phyloP scores from a whole-genome alignment of 2,888 invertebrate species.

The Punctoribates punctum region DNA sequence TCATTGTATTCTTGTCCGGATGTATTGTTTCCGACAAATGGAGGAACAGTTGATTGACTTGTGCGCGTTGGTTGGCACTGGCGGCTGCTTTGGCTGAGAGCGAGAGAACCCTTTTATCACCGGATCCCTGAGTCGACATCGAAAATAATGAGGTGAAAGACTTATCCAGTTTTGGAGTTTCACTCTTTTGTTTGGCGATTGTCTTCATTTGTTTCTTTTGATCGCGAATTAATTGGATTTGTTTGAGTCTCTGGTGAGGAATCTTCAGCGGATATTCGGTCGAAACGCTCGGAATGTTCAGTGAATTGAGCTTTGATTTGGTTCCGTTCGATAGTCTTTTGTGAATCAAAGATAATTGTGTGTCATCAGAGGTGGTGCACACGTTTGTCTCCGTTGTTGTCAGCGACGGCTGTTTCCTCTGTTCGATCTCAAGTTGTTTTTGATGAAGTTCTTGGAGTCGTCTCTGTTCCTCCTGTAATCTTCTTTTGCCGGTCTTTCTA shows the following conservation, averaged over 20 bases:
- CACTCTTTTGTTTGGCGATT: not conserved
- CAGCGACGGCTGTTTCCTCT: not conserved
- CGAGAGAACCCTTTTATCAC: not conserved
- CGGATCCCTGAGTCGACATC: not conserved
- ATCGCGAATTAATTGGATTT: not conserved
- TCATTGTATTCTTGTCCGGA: not conserved
- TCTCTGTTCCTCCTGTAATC: conserved; percentile 15
- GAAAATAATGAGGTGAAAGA: conserved; percentile 9
- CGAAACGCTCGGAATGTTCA: not conserved
- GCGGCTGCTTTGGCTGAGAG: not conserved
- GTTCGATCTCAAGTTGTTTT: not conserved
- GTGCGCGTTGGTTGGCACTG: not conserved
- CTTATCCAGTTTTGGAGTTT: not conserved
- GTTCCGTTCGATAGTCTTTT: not conserved
- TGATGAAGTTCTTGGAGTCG: conserved; percentile 25
- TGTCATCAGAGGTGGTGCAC: not conserved
- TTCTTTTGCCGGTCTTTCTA: conserved; percentile 35
- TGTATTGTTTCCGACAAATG: not conserved
- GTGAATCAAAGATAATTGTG: not conserved
- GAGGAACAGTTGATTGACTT: not conserved
- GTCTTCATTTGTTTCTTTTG: conserved; percentile 3
- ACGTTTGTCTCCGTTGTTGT: not conserved
- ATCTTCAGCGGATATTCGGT: not conserved
- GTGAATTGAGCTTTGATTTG: not conserved
- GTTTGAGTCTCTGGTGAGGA: conserved; percentile 1